Conservation (phyloP, 2,888 invertebrate species). For the Drosophila lutescens region DNA sequence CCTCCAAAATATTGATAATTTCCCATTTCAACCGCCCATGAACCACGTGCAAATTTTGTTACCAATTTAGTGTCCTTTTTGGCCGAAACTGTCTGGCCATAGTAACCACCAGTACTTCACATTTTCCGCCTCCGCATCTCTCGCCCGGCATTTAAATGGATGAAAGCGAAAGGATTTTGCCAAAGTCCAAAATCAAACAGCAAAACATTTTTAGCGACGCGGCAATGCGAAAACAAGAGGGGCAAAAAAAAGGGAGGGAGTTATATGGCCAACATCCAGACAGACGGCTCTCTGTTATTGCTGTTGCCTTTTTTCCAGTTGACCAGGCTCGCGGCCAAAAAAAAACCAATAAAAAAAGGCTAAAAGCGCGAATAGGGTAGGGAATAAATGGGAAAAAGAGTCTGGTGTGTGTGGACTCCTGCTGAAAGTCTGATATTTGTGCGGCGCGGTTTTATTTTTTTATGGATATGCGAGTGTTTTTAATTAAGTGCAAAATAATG, state of each 20-base stretch:
- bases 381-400: slow-evolving; percentile 11
- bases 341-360: slow-evolving; percentile 45
- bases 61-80: slow-evolving; percentile 60
- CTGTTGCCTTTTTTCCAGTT: slow-evolving; percentile 74
- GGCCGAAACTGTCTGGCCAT: slow-evolving; percentile 63
- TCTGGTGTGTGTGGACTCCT: slow-evolving; percentile 40
- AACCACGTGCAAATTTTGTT: slow-evolving; percentile 56
- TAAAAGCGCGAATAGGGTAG: slow-evolving; percentile 39
- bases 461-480: slow-evolving; percentile 64
- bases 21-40: not conserved
- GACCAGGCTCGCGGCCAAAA: slow-evolving; percentile 62
- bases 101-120: slow-evolving; percentile 40
- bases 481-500: slow-evolving; percentile 82
- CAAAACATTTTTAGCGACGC: slow-evolving; percentile 66
- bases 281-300: slow-evolving; percentile 43
- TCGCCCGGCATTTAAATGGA: slow-evolving; percentile 78
- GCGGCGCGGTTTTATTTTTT: slow-evolving; percentile 24
- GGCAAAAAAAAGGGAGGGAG: slow-evolving; percentile 6
- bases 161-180: slow-evolving; percentile 84
- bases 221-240: slow-evolving; percentile 56
- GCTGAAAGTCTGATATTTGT: slow-evolving; percentile 54
- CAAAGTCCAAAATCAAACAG: slow-evolving; percentile 78
- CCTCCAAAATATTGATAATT: not conserved
- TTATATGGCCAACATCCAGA: slow-evolving; percentile 47
- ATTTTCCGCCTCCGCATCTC: slow-evolving; percentile 20